phyloP scores from a whole-genome alignment of 2,797 vertebrate genomes.

The Petrocephalus schoutedeni region DNA sequence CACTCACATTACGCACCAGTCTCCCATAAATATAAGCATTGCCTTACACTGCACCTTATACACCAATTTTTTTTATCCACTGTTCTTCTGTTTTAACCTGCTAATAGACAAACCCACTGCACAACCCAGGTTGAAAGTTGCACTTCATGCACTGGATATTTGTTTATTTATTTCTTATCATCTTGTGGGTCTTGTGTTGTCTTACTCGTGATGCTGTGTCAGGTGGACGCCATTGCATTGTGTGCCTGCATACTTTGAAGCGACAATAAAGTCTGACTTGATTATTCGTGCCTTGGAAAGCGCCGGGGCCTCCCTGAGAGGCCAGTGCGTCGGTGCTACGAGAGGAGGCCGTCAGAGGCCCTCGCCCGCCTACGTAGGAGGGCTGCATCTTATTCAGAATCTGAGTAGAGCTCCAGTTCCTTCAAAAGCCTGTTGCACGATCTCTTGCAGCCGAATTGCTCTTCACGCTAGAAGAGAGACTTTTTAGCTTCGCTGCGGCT shows the following conservation, averaged over 20 bases:
- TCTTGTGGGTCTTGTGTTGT: not conserved
- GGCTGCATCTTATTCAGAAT: not conserved
- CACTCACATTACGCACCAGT: not conserved
- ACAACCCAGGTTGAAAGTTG: not conserved
- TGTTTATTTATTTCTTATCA: not conserved
- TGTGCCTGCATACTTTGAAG: not conserved
- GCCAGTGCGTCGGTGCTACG: not conserved
- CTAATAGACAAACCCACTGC: not conserved
- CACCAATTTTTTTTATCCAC: not conserved
- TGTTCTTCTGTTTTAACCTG: not conserved
- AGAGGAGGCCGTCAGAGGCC: not conserved
- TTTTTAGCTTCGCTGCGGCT: not conserved
- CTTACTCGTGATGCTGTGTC: not conserved
- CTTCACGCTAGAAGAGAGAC: not conserved
- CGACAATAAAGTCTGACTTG: not conserved
- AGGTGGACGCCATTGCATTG: not conserved
- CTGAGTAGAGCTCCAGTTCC: not conserved
- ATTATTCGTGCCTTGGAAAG: not conserved
- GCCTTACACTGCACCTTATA: not conserved
- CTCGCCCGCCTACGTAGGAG: not conserved
- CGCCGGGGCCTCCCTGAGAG: not conserved
- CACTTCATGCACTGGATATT: not conserved
- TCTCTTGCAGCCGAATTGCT: not conserved
- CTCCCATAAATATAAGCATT: not conserved
- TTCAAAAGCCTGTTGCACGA: not conserved